Evolutionary conservation across 2,888 invertebrate genomes (phyloP), one percentile per base, ranked within the genome.

Genomic region (Neoascia interrupta): DNA sequence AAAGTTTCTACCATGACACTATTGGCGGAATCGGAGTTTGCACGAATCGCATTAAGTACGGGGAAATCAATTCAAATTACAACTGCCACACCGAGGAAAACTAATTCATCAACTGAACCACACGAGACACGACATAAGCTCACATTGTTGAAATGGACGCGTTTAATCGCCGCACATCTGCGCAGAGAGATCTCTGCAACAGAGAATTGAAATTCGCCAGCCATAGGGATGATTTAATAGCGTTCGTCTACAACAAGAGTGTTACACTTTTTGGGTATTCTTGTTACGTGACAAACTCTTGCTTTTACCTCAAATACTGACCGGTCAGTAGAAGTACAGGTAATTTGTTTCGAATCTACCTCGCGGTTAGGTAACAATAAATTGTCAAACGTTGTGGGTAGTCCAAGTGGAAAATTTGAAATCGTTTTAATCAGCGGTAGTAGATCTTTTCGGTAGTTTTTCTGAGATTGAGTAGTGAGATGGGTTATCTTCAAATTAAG

Each of bases 221-320:
- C 21, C 4, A 45, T 26, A 66, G 28, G 54, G 37, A 66, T 66
- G 54, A 45, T 36, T 36, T 53, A 64, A 45, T n/a, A n/a, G n/a
- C 28, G 23, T 34, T 3, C 21, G 45, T n/a, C 6, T 34, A 2
- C 8, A 6, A n/a, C n/a, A n/a, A 10, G 37, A 26, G 23, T 37
- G 45, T 26, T 31, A 23, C 26, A 26, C n/a, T n/a, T 13, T 10
- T 47, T 47, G 37, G 15, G 18, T 26, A 43, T 37, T 36, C 54
- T 56, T n/a, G n/a, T 26, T 28, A 54, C 64, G 64, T 66, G 64
- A 53, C 26, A n/a, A n/a, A 54, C 54, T 66, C 21, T 54, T 66
- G 11, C 64, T 66, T 43, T 66, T 54, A n/a, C 26, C 13, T 39
- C 15, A 8, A 10, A 23, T 10, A 5, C 11, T 26, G 31, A 19